Conservation (phyloP, 2,888 invertebrate species). For the Caenorhabditis sp. region DNA sequence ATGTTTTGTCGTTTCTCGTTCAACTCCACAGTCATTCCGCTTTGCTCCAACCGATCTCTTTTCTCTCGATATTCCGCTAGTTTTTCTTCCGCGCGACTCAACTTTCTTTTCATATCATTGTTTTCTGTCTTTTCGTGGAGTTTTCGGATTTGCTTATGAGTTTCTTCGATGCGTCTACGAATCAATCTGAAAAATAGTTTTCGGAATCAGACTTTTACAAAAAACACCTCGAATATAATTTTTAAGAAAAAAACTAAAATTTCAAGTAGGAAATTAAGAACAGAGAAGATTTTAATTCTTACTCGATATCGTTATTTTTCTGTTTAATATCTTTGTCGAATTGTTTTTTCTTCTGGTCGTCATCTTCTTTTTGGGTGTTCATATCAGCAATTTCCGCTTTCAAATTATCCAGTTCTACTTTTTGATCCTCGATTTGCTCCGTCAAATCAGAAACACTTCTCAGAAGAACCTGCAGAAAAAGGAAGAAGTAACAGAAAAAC, state of each 20-base stretch:
- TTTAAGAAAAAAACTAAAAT: too few species aligned
- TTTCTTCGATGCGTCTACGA: not conserved
- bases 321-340: not conserved
- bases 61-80: not conserved
- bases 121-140: not conserved
- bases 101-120: not conserved
- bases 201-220: too few species aligned
- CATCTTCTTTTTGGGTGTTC: not conserved
- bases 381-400: constrained; percentile 5
- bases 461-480: constrained; percentile 2
- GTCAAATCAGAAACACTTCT: constrained; percentile 50
- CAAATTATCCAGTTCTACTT: not conserved
- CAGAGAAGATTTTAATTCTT: not conserved
- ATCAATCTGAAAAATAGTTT: not conserved
- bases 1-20: constrained; percentile 7
- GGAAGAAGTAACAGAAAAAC: not conserved
- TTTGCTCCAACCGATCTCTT: not conserved
- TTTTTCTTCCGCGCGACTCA: not conserved
- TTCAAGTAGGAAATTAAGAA: too few species aligned
- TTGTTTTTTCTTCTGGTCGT: not conserved
- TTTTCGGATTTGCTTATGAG: not conserved
- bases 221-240: too few species aligned
- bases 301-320: not conserved
- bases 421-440: not conserved
- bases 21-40: not conserved